Base-by-base conservation (phyloP, 2,113 vertebrate genomes). In the Nettapus auritus region DNA sequence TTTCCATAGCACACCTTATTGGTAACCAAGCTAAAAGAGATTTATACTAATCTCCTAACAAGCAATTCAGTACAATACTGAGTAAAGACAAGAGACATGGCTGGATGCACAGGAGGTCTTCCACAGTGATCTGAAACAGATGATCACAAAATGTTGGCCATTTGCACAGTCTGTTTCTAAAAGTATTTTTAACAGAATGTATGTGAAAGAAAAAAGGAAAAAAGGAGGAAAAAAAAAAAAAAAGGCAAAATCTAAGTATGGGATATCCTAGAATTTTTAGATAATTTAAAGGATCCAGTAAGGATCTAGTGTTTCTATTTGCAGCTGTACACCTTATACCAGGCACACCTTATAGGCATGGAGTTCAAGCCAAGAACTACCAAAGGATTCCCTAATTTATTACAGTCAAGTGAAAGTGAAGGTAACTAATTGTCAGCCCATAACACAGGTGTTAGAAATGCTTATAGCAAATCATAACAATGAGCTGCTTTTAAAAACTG, bases 21-120 rank as follows among this genome's bases (percentile, higher is more conserved):
- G 13, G 22, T 15, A 68, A 28, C 33, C 25, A 50, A 33, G 28
- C 53, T 86, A 40, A 13, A 71, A 9, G 55, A 80, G 70, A 7
- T 2, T 75, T 44, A 11, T n/a, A 29, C 16, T 28, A 10, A 16
- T n/a, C 26, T 90, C 23, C 7, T 40, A 3, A 36, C 17, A 53
- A 11, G 33, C 0, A 1, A 31, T 68, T 68, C 4, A 38, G 56
- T 5, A 11, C 4, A 69, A 7, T 29, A 8, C 8, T 23, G 21
- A 53, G 25, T 8, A 85, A 19, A 73, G 80, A 10, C 26, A 59
- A 53, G n/a, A 68, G 8, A 2, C 5, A 6, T 9, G 8, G 11
- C 13, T 3, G 31, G 31, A 20, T 46, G 17, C 0, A 1, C 63
- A n/a, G 10, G 18, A 48, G 10, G 5, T 8, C 12, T 60, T 44